phyloP scores from a whole-genome alignment of 1,140 invertebrate genomes.

The Sycobia sp. region DNA sequence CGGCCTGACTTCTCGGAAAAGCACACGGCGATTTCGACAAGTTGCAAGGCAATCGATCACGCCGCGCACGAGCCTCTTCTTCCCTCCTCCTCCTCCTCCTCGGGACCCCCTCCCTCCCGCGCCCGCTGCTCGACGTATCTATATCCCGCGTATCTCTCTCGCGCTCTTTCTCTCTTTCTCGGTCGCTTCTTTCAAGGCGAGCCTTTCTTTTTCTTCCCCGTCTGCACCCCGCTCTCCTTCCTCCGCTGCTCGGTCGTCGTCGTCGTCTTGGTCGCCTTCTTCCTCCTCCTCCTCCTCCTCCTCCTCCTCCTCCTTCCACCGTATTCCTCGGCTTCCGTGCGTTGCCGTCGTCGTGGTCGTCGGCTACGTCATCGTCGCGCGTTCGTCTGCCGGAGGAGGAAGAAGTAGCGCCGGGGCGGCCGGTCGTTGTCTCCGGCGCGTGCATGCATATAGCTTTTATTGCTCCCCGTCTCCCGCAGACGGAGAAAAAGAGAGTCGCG shows the following conservation, averaged over 20 bases:
- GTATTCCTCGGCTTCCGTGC: not conserved
- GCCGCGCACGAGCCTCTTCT: not conserved
- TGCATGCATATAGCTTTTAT: conserved; percentile 1
- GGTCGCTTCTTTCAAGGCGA: conserved; percentile 20
- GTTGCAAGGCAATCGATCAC: not conserved
- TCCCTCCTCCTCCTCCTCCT: not conserved
- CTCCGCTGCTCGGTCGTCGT: not conserved
- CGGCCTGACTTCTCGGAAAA: conserved; percentile 26
- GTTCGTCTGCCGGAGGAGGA: too few species aligned
- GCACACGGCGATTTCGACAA: not conserved
- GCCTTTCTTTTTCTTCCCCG: conserved; percentile 15
- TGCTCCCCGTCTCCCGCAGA: not conserved
- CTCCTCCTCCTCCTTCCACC: not conserved
- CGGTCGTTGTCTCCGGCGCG: conserved; percentile 17
- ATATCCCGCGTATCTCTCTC: not conserved
- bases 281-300: conserved; percentile 6
- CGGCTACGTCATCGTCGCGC: not conserved
- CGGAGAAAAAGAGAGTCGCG: conserved; percentile 15
- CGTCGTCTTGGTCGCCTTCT: not conserved
- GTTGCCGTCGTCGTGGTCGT: not conserved
- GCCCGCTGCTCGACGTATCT: not conserved
- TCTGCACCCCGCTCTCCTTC: conserved; percentile 20
- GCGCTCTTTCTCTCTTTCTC: not conserved
- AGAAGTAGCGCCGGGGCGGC: too few species aligned
- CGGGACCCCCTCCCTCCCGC: not conserved